Conservation (phyloP, 1,140 invertebrate species). For the Drosophila littoralis region DNA sequence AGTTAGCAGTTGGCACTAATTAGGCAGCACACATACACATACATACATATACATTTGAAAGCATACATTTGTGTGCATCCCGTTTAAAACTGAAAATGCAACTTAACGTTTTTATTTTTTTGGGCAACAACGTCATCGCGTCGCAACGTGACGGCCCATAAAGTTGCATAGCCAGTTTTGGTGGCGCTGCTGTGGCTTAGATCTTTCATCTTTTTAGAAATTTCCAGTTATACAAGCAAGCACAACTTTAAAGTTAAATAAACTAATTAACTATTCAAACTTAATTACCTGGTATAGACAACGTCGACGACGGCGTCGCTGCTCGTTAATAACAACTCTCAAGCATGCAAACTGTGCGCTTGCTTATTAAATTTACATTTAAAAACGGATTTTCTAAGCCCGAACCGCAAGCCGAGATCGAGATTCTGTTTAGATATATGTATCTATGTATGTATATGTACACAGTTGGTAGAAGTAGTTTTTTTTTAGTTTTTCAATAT, state of each 20-base stretch:
- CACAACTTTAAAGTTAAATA: conserved; percentile 67
- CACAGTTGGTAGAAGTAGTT: background rate
- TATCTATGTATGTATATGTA: background rate
- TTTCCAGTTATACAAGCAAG: conserved; percentile 78
- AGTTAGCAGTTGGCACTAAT: conserved; percentile 72
- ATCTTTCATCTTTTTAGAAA: conserved; percentile 75
- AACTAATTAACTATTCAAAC: conserved; percentile 77
- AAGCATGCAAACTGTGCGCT: conserved; percentile 36
- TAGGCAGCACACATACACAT: conserved; percentile 34
- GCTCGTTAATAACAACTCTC: conserved; percentile 50
- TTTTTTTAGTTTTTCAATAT: background rate
- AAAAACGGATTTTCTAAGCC: conserved; percentile 39
- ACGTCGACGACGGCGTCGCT: conserved; percentile 30
- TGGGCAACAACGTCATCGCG: conserved; percentile 41
- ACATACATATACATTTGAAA: background rate
- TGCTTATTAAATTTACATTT: conserved; percentile 49
- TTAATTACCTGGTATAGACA: conserved; percentile 67
- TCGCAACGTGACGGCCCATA: conserved; percentile 33
- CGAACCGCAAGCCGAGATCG: conserved; percentile 4
- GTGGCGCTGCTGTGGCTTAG: conserved; percentile 55
- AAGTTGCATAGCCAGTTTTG: conserved; percentile 74
- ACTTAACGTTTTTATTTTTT: conserved; percentile 47
- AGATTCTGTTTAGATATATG: conserved; percentile 43
- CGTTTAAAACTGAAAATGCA: conserved; percentile 62
- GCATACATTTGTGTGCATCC: conserved; percentile 21